These are phyloP conservation scores for Tamandua tetradactyla DNA, from an alignment of 2,797 vertebrate genomes.

Conservation along the genomic window DNA sequence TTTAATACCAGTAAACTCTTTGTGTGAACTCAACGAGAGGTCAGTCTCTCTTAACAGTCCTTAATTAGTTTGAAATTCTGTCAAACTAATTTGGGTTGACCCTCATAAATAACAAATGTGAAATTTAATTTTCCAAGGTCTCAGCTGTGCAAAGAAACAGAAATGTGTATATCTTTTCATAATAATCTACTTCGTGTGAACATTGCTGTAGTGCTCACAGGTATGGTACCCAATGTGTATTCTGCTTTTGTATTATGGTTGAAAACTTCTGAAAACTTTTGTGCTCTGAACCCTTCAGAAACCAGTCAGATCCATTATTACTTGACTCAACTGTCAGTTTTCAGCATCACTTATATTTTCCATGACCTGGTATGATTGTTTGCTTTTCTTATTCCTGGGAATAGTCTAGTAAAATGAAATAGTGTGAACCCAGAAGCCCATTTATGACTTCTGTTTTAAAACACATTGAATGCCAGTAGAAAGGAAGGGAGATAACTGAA, in stretches of 20 bases:
- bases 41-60: slow-evolving; percentile 53
- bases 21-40: slow-evolving; percentile 27
- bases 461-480: not conserved
- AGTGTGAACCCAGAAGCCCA: not conserved
- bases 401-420: slow-evolving; percentile 4
- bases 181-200: not conserved
- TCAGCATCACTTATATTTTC: not conserved
- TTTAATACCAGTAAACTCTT: not conserved
- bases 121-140: slow-evolving; percentile 65
- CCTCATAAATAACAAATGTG: slow-evolving; percentile 38
- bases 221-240: not conserved
- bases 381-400: slow-evolving; percentile 39
- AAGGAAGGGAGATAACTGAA: not conserved
- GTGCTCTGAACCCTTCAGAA: not conserved
- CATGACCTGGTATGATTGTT: slow-evolving; percentile 19
- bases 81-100: slow-evolving; percentile 37
- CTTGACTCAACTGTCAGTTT: not conserved
- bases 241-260: not conserved
- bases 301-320: not conserved
- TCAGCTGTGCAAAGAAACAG: not conserved
- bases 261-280: not conserved
- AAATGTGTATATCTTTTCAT: slow-evolving; percentile 2
- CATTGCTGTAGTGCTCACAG: not conserved
- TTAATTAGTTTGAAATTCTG: slow-evolving; percentile 62
- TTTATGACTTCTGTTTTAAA: slow-evolving; percentile 14